Conservation (phyloP, 2,888 invertebrate species). For the Andrena chrysosceles region DNA sequence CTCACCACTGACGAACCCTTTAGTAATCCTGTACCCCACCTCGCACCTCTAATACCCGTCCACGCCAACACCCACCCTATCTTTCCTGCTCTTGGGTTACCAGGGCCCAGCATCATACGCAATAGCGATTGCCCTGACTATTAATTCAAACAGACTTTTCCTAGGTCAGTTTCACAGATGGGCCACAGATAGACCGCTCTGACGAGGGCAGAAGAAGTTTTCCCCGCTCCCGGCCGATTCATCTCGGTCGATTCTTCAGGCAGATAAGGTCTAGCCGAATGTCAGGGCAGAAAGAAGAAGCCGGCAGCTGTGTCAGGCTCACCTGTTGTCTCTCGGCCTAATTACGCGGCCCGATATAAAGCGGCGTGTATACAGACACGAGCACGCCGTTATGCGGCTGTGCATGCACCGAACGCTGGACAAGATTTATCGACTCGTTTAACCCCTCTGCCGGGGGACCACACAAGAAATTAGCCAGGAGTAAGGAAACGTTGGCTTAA, state of each 20-base stretch:
- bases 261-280: conserved; percentile 52
- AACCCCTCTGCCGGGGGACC: conserved; percentile 69
- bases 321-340: conserved; percentile 81
- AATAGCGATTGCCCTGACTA: background rate
- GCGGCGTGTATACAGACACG: conserved; percentile 52
- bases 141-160: background rate
- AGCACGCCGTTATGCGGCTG: conserved; percentile 44
- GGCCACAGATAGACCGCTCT: background rate
- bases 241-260: conserved; percentile 45
- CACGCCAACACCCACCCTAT: background rate
- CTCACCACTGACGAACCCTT: too few relatives aligned
- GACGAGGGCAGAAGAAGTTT: conserved; percentile 29
- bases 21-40: background rate
- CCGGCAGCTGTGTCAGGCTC: conserved; percentile 78
- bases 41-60: background rate
- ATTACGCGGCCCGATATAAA: conserved; percentile 78
- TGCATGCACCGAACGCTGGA: conserved; percentile 51
- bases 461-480: conserved; percentile 76
- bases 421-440: conserved; percentile 79
- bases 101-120: background rate
- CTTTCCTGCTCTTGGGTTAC: background rate
- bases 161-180: background rate
- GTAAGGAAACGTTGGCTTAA: conserved; percentile 63
- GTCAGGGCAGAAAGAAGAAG: conserved; percentile 45
- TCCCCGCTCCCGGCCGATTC: conserved; percentile 27